A percentile compares a stretch with the other conserved stretches of the same genome.
These are phyloP conservation scores for Amia ocellicauda DNA, from an alignment of 2,113 vertebrate species.

Conservation along the genomic window DNA sequence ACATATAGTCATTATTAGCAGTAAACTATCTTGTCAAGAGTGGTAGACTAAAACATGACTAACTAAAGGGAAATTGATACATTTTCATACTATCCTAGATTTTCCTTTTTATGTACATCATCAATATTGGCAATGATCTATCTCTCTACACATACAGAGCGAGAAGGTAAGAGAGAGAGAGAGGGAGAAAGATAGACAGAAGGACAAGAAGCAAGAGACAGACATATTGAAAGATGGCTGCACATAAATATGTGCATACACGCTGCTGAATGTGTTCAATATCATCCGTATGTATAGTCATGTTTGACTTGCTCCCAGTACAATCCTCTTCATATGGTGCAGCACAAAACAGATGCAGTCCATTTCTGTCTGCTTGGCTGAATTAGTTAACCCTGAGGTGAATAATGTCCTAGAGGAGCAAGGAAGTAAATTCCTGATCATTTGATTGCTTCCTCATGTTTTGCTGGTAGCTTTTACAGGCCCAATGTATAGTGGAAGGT, in stretches of 20 bases:
- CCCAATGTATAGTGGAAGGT: background rate
- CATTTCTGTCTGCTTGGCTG: background rate
- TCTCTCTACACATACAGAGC: too few relatives aligned
- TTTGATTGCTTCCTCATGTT: conserved; percentile 18
- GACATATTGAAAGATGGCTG: too few relatives aligned
- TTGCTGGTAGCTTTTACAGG: background rate
- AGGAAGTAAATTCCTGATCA: conserved; percentile 8
- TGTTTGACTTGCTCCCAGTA: background rate
- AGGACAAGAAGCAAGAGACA: too few relatives aligned
- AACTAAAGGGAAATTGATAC: too few relatives aligned
- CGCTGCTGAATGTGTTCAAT: too few relatives aligned
- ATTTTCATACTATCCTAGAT: too few relatives aligned
- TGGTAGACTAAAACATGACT: background rate
- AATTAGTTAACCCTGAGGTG: background rate
- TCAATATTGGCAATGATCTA: too few relatives aligned
- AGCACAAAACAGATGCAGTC: background rate
- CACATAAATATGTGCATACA: too few relatives aligned
- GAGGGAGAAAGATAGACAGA: too few relatives aligned
- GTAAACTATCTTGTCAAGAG: background rate
- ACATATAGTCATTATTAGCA: background rate
- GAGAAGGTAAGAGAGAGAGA: too few relatives aligned
- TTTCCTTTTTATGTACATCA: too few relatives aligned
- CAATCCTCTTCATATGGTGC: background rate
- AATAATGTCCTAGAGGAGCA: conserved; percentile 3
- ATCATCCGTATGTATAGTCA: background rate